Percentiles rank a stretch among this genome's conserved stretches.
These are phyloP conservation scores for Stomorhina lunata DNA, from an alignment of 2,888 invertebrate genomes.

Conservation along the genomic window DNA sequence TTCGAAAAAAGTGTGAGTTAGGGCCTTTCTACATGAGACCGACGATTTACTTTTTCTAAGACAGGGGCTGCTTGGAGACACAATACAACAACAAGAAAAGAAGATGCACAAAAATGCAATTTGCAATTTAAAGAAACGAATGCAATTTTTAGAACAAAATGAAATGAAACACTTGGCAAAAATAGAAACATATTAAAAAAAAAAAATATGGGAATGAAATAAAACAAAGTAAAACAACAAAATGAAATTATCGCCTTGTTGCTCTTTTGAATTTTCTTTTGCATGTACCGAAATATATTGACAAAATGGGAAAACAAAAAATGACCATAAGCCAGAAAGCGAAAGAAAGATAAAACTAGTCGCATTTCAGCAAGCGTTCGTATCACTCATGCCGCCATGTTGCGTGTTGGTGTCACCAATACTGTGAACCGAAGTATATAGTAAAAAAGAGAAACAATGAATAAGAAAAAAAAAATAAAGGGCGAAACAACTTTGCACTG, in stretches of 20 bases:
- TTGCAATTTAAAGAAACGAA: neutral
- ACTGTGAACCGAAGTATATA: slow-evolving; percentile 64
- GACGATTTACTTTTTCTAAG: too few species aligned
- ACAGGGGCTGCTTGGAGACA: slow-evolving; percentile 17
- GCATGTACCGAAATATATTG: slow-evolving; percentile 6
- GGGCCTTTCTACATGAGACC: too few species aligned
- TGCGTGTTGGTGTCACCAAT: slow-evolving; percentile 65
- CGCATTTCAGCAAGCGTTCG: slow-evolving; percentile 73
- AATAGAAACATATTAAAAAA: neutral
- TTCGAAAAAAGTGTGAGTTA: too few species aligned
- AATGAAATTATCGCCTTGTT: slow-evolving; percentile 49
- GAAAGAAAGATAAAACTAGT: slow-evolving; percentile 74
- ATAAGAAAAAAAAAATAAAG: neutral
- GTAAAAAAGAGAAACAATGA: slow-evolving; percentile 35
- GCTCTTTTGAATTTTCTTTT: slow-evolving; percentile 34
- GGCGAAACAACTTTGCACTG: neutral
- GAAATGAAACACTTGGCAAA: slow-evolving; percentile 31
- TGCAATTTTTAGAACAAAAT: slow-evolving; percentile 7
- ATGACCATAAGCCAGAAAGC: slow-evolving; percentile 63
- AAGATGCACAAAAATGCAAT: slow-evolving; percentile 49
- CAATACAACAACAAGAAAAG: neutral
- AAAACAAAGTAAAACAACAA: slow-evolving; percentile 2
- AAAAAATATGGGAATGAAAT: slow-evolving; percentile 24
- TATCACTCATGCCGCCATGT: slow-evolving; percentile 70
- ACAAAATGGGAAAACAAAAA: neutral